Conservation (phyloP, 2,888 invertebrate genomes). For the Chrysolina haemoptera region DNA sequence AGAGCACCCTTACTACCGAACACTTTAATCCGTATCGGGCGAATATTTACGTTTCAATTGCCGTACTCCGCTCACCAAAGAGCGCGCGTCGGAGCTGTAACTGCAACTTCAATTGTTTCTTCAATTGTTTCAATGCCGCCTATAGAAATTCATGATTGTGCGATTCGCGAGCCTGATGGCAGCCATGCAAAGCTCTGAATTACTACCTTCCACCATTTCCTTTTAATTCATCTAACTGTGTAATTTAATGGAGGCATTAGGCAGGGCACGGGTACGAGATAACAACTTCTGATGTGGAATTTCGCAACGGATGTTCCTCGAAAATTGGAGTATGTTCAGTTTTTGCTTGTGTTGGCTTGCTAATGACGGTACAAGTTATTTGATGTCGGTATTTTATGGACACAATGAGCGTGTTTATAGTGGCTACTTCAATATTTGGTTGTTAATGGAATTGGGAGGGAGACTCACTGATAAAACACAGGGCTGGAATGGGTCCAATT, state of each 20-base stretch:
- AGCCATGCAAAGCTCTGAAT: slow-evolving; percentile 54
- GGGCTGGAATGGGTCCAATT: too few species aligned
- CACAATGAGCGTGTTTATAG: neutral
- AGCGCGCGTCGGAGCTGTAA: slow-evolving; percentile 50
- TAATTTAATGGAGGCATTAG: slow-evolving; percentile 58
- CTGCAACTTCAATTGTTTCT: slow-evolving; percentile 62
- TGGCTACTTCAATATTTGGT: neutral
- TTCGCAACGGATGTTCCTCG: slow-evolving; percentile 24
- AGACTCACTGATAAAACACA: too few species aligned
- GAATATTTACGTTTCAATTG: slow-evolving; percentile 3
- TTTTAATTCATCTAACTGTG: slow-evolving; percentile 59
- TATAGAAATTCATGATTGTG: slow-evolving; percentile 62
- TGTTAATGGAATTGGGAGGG: neutral
- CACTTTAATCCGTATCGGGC: slow-evolving; percentile 2
- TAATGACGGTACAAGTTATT: slow-evolving; percentile 11
- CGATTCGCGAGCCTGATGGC: slow-evolving; percentile 60
- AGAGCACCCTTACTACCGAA: neutral
- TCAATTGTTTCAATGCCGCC: slow-evolving; percentile 49
- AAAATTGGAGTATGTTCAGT: slow-evolving; percentile 22
- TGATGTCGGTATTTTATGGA: neutral
- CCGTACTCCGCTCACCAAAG: slow-evolving; percentile 11
- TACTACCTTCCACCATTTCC: slow-evolving; percentile 60
- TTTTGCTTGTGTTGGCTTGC: slow-evolving; percentile 24
- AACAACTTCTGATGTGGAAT: slow-evolving; percentile 41
- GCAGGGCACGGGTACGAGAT: slow-evolving; percentile 40